Evolutionary conservation across 2,888 invertebrate genomes (phyloP).

Genomic region (Platypus cylindrus): DNA sequence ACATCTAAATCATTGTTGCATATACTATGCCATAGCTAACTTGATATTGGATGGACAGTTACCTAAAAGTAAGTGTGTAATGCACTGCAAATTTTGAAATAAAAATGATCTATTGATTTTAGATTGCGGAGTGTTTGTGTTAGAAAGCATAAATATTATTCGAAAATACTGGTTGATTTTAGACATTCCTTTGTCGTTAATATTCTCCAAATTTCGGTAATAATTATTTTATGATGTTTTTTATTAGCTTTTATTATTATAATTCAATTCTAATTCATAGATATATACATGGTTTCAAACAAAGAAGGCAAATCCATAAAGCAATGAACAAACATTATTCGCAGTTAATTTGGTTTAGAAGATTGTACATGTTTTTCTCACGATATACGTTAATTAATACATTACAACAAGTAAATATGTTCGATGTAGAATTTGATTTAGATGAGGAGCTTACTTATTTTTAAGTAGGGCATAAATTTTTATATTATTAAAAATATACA

Average conservation of each 20-base stretch:
- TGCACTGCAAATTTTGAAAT: background rate
- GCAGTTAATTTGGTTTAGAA: constrained; percentile 93
- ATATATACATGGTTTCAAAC: constrained; percentile 52
- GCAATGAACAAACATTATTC: constrained; percentile 81
- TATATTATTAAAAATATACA: too few relatives aligned
- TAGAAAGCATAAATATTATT: constrained; percentile 74
- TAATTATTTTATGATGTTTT: too few relatives aligned
- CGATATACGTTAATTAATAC: constrained; percentile 87
- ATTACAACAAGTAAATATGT: constrained; percentile 57
- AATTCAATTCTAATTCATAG: too few relatives aligned
- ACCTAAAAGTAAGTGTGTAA: constrained; percentile 52
- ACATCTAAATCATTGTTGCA: constrained; percentile 82
- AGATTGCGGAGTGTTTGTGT: constrained; percentile 72
- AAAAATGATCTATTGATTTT: constrained; percentile 27
- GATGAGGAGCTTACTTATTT: too few relatives aligned
- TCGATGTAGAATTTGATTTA: constrained; percentile 66
- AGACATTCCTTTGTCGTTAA: constrained; percentile 70
- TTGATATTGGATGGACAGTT: constrained; percentile 62
- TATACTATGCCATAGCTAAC: constrained; percentile 70
- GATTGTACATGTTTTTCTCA: constrained; percentile 77
- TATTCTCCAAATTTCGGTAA: constrained; percentile 67
- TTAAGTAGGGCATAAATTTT: too few relatives aligned
- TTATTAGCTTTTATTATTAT: too few relatives aligned
- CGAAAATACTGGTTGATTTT: constrained; percentile 76
- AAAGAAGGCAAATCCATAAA: constrained; percentile 45